These are phyloP conservation scores for Apis dorsata DNA, from an alignment of 1,140 invertebrate species.

Conservation along the genomic window DNA sequence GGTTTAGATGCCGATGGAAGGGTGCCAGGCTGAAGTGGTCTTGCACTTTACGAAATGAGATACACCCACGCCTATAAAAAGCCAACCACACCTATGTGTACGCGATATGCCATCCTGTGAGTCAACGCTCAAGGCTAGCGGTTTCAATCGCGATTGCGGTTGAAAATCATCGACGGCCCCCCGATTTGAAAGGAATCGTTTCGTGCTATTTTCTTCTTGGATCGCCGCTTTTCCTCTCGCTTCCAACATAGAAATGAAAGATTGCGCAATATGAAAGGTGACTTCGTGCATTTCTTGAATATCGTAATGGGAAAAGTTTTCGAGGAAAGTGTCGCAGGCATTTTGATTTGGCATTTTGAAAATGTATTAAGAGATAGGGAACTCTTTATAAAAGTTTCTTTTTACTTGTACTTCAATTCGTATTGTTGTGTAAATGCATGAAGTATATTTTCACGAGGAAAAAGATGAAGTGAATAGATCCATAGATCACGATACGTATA, in stretches of 20 bases:
- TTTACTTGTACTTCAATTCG: too few relatives aligned
- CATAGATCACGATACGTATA: too few relatives aligned
- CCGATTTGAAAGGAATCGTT: conserved; percentile 3
- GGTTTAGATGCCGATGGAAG: conserved; percentile 8
- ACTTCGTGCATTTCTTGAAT: neutral
- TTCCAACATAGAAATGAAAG: neutral
- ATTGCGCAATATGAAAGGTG: neutral
- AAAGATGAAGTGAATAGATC: too few relatives aligned
- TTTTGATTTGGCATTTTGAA: too few relatives aligned
- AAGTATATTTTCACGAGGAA: too few relatives aligned
- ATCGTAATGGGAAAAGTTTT: neutral
- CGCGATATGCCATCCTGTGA: neutral
- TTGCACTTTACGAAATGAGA: conserved; percentile 63
- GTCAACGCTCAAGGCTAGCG: neutral
- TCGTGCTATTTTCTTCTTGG: neutral
- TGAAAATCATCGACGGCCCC: conserved; percentile 2
- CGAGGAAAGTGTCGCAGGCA: too few relatives aligned
- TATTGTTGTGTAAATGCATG: too few relatives aligned
- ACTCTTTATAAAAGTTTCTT: too few relatives aligned
- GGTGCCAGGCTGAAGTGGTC: conserved; percentile 45
- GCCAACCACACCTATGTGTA: conserved; percentile 52
- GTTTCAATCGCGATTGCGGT: conserved; percentile 5
- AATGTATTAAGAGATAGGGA: too few relatives aligned
- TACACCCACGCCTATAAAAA: conserved; percentile 59
- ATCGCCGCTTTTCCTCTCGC: neutral